These are phyloP conservation scores for Crypturellus tataupa DNA, from an alignment of 2,797 vertebrate species.

Conservation along the genomic window DNA sequence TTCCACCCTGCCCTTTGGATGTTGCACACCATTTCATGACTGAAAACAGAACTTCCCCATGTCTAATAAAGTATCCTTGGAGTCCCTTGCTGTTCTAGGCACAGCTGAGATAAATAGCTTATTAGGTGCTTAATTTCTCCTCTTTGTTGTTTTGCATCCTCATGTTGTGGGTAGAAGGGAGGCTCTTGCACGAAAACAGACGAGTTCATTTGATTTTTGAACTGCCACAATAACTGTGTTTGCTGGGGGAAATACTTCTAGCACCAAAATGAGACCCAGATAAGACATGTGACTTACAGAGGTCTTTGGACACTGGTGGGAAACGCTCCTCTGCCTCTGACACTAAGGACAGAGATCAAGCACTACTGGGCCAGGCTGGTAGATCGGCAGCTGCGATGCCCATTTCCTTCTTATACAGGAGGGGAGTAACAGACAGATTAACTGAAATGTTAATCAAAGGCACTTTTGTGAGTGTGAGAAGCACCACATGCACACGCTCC, in stretches of 20 bases:
- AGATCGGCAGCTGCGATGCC: neutral
- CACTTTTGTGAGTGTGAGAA: neutral
- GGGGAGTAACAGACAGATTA: neutral
- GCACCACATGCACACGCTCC: neutral
- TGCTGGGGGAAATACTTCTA: neutral
- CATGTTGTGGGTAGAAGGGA: neutral
- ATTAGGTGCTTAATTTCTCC: neutral
- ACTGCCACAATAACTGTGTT: neutral
- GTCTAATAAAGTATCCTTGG: neutral
- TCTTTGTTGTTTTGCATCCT: neutral
- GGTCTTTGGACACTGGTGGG: neutral
- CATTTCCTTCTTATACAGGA: neutral
- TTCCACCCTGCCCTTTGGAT: neutral
- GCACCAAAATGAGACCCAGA: neutral
- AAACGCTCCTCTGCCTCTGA: neutral
- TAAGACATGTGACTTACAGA: neutral
- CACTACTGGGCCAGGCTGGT: neutral
- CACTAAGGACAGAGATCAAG: fast-evolving
- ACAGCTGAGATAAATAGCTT: neutral
- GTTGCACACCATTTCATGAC: neutral
- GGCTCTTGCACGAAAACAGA: neutral
- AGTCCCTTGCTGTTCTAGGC: neutral
- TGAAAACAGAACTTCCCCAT: neutral
- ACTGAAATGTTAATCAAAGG: neutral
- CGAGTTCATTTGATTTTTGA: neutral